phyloP scores from a whole-genome alignment of 2,888 invertebrate genomes.

The Rhagophthalmus giganteus region DNA sequence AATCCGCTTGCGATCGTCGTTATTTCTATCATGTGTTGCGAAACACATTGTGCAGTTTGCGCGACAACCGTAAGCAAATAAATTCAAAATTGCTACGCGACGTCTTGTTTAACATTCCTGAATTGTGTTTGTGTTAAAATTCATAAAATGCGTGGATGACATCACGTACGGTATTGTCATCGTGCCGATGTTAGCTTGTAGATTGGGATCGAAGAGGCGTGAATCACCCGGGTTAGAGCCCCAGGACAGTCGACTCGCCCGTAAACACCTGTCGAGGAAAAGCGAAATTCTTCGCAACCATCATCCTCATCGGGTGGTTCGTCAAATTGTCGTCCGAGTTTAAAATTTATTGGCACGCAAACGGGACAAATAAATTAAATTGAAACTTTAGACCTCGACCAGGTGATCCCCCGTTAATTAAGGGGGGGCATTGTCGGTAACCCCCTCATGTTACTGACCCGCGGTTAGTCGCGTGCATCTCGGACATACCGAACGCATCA shows the following conservation, averaged over 20 bases:
- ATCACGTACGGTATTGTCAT: conserved; percentile 36
- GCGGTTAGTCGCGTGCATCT: conserved; percentile 44
- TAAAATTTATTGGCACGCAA: background rate
- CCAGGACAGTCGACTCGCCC: conserved; percentile 1
- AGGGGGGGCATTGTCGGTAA: conserved; percentile 15
- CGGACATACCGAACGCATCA: conserved; percentile 49
- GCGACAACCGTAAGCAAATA: conserved; percentile 8
- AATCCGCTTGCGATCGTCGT: no score
- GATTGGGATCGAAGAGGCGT: conserved; percentile 36
- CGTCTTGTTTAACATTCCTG: conserved; percentile 12
- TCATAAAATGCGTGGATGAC: conserved; percentile 30
- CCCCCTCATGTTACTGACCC: conserved; percentile 32
- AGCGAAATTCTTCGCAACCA: no score
- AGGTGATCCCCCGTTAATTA: conserved; percentile 31
- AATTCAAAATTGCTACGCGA: conserved; percentile 7
- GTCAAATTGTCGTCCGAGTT: no score
- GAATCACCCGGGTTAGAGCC: conserved; percentile 28
- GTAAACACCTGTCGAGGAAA: no score
- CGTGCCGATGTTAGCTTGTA: conserved; percentile 32
- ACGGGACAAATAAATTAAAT: background rate
- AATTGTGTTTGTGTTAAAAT: conserved; percentile 19
- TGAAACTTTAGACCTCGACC: conserved; percentile 22
- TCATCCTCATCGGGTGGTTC: no score
- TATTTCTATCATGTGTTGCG: no score
- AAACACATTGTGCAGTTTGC: conserved; percentile 4